Conservation (phyloP, 2,113 vertebrate genomes). For the Antennarius striatus region DNA sequence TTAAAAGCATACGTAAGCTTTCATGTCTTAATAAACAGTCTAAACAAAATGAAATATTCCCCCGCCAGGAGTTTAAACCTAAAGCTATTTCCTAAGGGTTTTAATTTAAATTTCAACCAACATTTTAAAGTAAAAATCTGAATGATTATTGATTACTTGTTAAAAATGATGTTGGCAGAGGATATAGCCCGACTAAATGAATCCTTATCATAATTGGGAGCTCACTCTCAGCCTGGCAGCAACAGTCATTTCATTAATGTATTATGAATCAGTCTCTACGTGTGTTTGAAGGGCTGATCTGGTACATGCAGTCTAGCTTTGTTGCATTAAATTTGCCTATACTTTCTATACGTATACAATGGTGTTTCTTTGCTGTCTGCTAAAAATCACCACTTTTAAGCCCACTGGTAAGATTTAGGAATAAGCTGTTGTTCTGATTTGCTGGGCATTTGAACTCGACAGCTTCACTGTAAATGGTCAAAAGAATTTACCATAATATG, state of each 20-base stretch:
- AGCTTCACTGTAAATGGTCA: not conserved
- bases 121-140: not conserved
- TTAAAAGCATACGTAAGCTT: no score
- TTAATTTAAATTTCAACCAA: not conserved
- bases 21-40: no score
- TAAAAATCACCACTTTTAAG: not conserved
- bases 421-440: not conserved
- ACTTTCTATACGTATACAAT: not conserved
- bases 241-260: constrained; percentile 9
- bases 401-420: not conserved
- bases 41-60: no score
- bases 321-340: not conserved
- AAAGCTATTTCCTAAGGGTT: not conserved
- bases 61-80: not conserved
- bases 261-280: not conserved
- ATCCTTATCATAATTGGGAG: constrained; percentile 5
- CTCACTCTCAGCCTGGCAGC: constrained; percentile 3
- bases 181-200: not conserved
- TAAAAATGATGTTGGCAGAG: constrained; percentile 5
- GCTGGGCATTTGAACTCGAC: not conserved
- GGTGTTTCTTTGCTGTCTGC: not conserved
- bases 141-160: not conserved
- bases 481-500: no score
- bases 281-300: not conserved
- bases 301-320: not conserved